Base-by-base conservation (phyloP, 1,140 invertebrate genomes). In the Bombus soroeensis region DNA sequence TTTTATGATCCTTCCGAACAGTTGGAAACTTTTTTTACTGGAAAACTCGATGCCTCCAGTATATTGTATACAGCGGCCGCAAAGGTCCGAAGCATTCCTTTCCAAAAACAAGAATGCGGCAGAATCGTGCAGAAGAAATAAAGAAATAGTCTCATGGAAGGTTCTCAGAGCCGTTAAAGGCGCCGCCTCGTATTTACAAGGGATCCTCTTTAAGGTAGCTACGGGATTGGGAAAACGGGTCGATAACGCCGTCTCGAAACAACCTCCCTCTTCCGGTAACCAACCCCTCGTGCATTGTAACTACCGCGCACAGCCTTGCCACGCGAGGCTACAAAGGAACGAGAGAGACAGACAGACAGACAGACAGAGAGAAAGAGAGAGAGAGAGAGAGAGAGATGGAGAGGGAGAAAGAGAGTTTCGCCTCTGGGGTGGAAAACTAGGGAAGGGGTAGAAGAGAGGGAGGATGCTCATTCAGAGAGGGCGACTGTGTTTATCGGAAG, bases 241-340 rank as follows among this genome's bases (percentile, higher is more conserved):
- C 93, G 93, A 94, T 94, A 94, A 91, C 91, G 92, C 88, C 92
- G 93, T 94, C 93, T 94, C 90, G 91, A 89, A 93, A 91, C 92
- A 91, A 90, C 89, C 62, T 34, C 66, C 88, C 92, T 74, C 81
- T 74, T 66, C 73, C 80, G 68, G 37, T 87, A 73, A 83, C 77
- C 83, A 73, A 83, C 80, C 83, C 68, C 81, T 88, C 85, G 88
- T 77, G 88, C 85, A 87, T 87, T 87, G 74, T 85, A 87, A 88
- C 82, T 88, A 83, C 82, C 80, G 82, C 77, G 75, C 87, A 80
- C 66, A 79, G 88, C 72, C 81, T 83, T 73, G 82, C 80, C 84
- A 85, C 73, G 73, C 82, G 71, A 41, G 73, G 82, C 75, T 73
- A 43, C 59, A 71, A 77, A 78, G 74, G 57, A 80, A 80, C 32